phyloP scores from a whole-genome alignment of 2,888 invertebrate species.

The Holacanthella duospinosa region DNA sequence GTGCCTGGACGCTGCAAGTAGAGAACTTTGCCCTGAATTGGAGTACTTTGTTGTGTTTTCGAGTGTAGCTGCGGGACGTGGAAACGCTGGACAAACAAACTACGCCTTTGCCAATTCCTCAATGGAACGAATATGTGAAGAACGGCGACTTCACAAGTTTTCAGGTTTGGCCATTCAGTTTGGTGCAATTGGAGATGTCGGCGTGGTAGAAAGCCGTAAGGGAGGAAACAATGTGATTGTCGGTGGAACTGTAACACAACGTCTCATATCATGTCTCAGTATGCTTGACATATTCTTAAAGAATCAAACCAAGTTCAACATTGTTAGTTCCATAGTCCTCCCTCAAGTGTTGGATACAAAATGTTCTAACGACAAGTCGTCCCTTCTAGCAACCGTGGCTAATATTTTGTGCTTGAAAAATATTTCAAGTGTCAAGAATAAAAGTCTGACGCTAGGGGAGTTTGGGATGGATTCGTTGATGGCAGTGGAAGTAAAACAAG shows the following conservation, averaged over 20 bases:
- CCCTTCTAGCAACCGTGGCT: too few relatives aligned
- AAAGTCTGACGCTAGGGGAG: not conserved
- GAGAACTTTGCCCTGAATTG: conserved; percentile 40
- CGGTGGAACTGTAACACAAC: conserved; percentile 73
- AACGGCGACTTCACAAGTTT: conserved; percentile 42
- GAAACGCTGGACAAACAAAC: conserved; percentile 51
- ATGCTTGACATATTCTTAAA: conserved; percentile 51
- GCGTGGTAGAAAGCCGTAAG: conserved; percentile 48
- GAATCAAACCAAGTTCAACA: not conserved
- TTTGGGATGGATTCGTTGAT: not conserved
- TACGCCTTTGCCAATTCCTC: conserved; percentile 51
- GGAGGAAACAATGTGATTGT: conserved; percentile 48
- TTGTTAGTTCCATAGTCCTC: not conserved
- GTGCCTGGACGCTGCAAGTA: conserved; percentile 45
- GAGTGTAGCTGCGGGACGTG: conserved; percentile 49
- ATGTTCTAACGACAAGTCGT: too few relatives aligned
- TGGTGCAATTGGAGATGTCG: conserved; percentile 52
- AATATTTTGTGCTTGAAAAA: not conserved
- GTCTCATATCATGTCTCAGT: conserved; percentile 67
- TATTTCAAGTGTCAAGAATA: not conserved
- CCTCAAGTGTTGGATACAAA: not conserved
- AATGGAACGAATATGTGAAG: conserved; percentile 49
- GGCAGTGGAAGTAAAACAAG: not conserved
- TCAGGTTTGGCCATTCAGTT: conserved; percentile 50
- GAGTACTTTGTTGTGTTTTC: conserved; percentile 50